Base-by-base conservation (phyloP, 2,797 vertebrate species). In the Bryconaethiops microstoma region DNA sequence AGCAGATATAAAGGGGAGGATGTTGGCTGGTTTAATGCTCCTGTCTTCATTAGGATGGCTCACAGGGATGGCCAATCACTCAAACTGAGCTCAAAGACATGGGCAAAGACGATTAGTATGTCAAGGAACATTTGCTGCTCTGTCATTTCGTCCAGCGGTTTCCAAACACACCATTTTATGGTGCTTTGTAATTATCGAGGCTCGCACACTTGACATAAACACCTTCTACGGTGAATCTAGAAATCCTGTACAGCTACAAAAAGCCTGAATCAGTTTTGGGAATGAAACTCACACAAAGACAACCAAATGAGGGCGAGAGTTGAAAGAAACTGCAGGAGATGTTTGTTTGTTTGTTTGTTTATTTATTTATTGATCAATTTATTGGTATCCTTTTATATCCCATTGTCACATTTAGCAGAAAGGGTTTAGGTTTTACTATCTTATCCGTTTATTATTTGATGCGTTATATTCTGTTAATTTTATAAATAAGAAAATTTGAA, bases 1-100 rank as follows among this genome's bases (percentile, higher is more conserved):
- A 94, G 92, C 95, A 95, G 94, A 94, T 93, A 93, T 88, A 85
- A 85, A 80, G 84, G 87, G 35, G 35, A 35, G 86, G 85, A 87
- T 90, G 88, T 78, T 82, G 86, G 74, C 87, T 91, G 90, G 88
- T 91, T 90, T 86, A 89, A 82, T 63, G 73, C 82, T 67, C 64
- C 60, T 60, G 60, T 79, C 59, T 45, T 25, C 25, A 13, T 65
- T 77, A 69, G 57, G 67, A 55, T 55, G 48, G 63, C 65, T 82
- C 57, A 48, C 25, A 73, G n/a, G 25, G 57, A 71, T 65, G 35
- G 63, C 8, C 4, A 40, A n/a, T 81, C 84, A 80, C 70, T 79
- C 76, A 83, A 69, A 89, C 83, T 75, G 86, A 87, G 80, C 67
- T 85, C 88, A 81, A 87, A 89, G 87, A 90, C 88, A 90, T 90